Conservation (phyloP, 23 tunicate species). For the Ciona savignyi region DNA sequence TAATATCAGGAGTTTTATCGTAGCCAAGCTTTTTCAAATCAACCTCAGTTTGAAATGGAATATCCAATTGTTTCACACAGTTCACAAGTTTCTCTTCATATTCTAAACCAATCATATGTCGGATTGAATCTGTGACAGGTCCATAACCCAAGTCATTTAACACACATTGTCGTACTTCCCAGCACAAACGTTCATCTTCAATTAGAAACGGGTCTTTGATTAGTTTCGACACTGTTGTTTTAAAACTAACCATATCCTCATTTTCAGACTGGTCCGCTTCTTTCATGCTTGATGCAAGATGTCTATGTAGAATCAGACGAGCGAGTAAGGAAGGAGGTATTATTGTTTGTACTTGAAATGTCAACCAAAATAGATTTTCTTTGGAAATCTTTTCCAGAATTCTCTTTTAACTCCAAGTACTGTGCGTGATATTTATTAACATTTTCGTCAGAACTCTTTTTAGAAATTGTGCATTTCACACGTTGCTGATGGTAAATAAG, state of each 20-base stretch:
- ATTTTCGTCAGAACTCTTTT: background rate
- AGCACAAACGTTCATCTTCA: constrained; percentile 23
- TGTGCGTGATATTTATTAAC: background rate
- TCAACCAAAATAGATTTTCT: constrained; percentile 11
- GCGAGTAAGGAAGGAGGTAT: constrained; percentile 39
- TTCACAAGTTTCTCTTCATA: constrained; percentile 49
- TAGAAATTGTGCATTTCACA: constrained; percentile 4
- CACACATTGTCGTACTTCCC: constrained; percentile 47
- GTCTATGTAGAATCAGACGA: constrained; percentile 28
- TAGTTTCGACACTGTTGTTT: background rate
- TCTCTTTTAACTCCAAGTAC: background rate
- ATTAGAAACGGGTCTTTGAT: constrained; percentile 66
- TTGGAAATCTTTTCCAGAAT: background rate
- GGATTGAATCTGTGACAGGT: constrained; percentile 69
- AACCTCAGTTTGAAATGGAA: constrained; percentile 77
- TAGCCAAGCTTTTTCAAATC: constrained; percentile 69
- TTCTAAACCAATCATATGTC: constrained; percentile 78
- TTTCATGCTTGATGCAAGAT: background rate
- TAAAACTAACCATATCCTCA: background rate
- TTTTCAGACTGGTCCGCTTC: background rate
- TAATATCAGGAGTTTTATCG: constrained; percentile 96
- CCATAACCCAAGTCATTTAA: constrained; percentile 72
- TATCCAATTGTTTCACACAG: constrained; percentile 25
- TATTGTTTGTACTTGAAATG: constrained; percentile 16
- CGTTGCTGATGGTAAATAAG: constrained; percentile 28